Evolutionary conservation across 2,888 invertebrate species (phyloP).

Genomic region (Lasioglossum lativentre): DNA sequence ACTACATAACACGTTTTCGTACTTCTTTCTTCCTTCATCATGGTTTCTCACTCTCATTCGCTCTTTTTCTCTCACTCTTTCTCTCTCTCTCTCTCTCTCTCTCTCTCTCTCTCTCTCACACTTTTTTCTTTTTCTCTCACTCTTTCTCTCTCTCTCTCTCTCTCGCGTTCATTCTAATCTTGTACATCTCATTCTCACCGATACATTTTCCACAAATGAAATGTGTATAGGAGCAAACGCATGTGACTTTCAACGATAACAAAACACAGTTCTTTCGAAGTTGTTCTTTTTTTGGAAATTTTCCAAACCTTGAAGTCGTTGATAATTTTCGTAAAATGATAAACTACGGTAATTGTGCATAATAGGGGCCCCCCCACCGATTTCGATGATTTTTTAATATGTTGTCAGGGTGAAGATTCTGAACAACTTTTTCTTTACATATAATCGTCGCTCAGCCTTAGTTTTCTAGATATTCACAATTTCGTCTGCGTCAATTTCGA

Average conservation of each 20-base stretch:
- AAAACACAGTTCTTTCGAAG: neutral
- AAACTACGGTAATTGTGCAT: neutral
- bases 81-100: neutral
- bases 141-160: slow-evolving; percentile 8
- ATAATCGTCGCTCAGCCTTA: no score
- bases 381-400: no score
- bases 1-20: slow-evolving; percentile 79
- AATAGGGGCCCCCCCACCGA: no score
- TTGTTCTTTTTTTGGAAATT: neutral
- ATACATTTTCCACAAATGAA: slow-evolving; percentile 37
- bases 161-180: slow-evolving; percentile 11
- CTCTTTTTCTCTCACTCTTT: neutral
- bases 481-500: no score
- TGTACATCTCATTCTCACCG: slow-evolving; percentile 35
- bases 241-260: neutral
- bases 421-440: no score
- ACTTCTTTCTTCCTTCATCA: slow-evolving; percentile 21
- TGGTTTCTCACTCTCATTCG: slow-evolving; percentile 38
- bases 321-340: neutral
- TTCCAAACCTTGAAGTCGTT: slow-evolving; percentile 11
- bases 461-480: no score
- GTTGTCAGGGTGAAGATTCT: no score
- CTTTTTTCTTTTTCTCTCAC: slow-evolving; percentile 1
- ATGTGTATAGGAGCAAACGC: neutral
- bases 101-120: slow-evolving; percentile 28